Conservation (phyloP, 2,113 vertebrate species). For the Hiodon alosoides region DNA sequence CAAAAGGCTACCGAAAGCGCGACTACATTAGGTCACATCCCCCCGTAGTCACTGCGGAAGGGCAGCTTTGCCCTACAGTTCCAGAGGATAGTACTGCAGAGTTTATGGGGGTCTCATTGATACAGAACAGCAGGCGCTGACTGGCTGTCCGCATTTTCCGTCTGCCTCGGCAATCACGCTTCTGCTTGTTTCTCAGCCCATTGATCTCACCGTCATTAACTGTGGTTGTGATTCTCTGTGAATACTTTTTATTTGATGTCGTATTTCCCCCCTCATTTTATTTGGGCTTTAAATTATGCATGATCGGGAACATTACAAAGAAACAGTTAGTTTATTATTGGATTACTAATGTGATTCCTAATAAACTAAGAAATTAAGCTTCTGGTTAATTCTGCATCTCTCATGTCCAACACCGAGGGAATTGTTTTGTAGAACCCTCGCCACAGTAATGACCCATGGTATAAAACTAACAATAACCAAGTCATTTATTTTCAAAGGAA, state of each 20-base stretch:
- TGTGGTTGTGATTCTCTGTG: not conserved
- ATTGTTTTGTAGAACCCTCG: not conserved
- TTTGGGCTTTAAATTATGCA: constrained; percentile 2
- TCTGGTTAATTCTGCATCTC: not conserved
- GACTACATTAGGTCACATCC: too few species aligned
- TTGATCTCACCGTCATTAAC: too few species aligned
- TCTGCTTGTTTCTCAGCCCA: too few species aligned
- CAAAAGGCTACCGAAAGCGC: too few species aligned
- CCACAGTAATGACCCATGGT: not conserved
- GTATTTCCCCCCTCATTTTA: not conserved
- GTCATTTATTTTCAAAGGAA: not conserved
- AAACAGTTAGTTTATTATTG: not conserved
- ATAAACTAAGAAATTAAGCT: constrained; percentile 3
- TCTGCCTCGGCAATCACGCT: too few species aligned
- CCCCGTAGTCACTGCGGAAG: too few species aligned
- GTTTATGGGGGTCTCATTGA: too few species aligned
- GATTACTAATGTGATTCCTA: constrained; percentile 10
- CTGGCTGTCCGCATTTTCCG: too few species aligned
- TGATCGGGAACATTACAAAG: constrained; percentile 1
- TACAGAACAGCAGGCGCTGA: too few species aligned
- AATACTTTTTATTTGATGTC: not conserved
- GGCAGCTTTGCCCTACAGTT: too few species aligned
- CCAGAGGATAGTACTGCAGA: too few species aligned
- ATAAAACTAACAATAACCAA: not conserved
- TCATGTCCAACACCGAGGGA: not conserved